These are phyloP conservation scores for Glossosoma conforme DNA, from an alignment of 1,140 invertebrate genomes.

Conservation along the genomic window DNA sequence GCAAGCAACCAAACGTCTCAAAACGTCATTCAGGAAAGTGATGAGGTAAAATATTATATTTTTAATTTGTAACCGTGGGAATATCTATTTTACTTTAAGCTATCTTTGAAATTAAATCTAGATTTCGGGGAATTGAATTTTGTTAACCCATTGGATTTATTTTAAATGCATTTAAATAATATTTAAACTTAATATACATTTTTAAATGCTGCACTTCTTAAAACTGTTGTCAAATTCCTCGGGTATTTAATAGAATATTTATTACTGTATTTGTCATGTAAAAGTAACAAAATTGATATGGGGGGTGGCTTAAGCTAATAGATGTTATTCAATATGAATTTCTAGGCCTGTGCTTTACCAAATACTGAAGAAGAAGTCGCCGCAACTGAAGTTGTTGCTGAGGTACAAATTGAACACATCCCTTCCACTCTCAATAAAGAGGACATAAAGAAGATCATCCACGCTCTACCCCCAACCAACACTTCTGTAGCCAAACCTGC, in stretches of 20 bases:
- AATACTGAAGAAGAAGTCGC: slow-evolving; percentile 5
- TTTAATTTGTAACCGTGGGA: neutral
- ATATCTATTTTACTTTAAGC: neutral
- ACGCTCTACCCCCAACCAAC: too few relatives aligned
- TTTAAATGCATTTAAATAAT: neutral
- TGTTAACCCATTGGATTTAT: neutral
- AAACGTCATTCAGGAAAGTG: neutral
- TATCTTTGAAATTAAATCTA: neutral
- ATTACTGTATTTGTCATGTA: too few relatives aligned
- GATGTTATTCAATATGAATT: too few relatives aligned
- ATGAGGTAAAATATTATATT: slow-evolving; percentile 6
- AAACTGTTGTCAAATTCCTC: too few relatives aligned
- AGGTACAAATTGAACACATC: too few relatives aligned
- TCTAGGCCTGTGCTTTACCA: too few relatives aligned
- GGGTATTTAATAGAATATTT: too few relatives aligned
- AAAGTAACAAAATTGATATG: too few relatives aligned
- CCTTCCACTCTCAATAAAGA: too few relatives aligned
- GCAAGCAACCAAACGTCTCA: slow-evolving; percentile 17
- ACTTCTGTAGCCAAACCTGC: too few relatives aligned
- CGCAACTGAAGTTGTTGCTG: neutral
- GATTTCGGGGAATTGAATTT: neutral
- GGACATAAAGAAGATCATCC: too few relatives aligned
- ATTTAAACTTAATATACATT: neutral
- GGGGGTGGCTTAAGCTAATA: too few relatives aligned
- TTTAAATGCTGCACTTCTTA: neutral